Conservation (phyloP, 2,888 invertebrate genomes). For the Drosophila niveifrons region DNA sequence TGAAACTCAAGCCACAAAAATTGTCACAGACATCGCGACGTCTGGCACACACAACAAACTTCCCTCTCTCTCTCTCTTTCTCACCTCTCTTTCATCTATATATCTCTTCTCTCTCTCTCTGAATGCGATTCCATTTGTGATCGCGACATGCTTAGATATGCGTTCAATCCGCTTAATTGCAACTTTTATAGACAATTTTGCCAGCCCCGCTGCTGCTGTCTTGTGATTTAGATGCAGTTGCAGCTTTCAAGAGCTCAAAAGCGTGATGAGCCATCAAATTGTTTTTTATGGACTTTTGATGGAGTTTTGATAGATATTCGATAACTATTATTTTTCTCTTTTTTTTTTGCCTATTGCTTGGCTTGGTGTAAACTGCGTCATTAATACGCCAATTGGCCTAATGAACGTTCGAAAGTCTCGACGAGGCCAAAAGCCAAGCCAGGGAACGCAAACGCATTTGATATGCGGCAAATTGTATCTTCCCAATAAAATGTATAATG, state of each 20-base stretch:
- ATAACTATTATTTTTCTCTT: conserved; percentile 8
- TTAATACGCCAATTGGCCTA: conserved; percentile 62
- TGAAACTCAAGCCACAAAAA: conserved; percentile 58
- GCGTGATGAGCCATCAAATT: conserved; percentile 52
- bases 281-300: conserved; percentile 38
- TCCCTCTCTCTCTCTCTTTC: neutral
- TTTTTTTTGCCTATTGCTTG: conserved; percentile 22
- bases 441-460: conserved; percentile 4
- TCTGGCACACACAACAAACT: conserved; percentile 41
- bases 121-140: conserved; percentile 27
- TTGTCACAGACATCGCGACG: conserved; percentile 73
- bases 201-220: conserved; percentile 25
- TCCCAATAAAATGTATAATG: conserved; percentile 30
- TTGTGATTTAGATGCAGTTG: conserved; percentile 36
- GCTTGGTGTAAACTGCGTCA: conserved; percentile 65
- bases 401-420: conserved; percentile 37
- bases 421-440: conserved; percentile 27
- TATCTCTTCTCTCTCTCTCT: neutral
- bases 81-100: too few relatives aligned
- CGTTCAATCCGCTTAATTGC: conserved; percentile 75
- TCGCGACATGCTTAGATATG: conserved; percentile 70
- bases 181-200: conserved; percentile 74
- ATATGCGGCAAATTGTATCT: conserved; percentile 48
- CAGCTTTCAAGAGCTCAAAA: conserved; percentile 26
- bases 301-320: conserved; percentile 63